These are phyloP conservation scores for Atlantisia rogersi DNA, from an alignment of 2,113 vertebrate species.

Conservation along the genomic window DNA sequence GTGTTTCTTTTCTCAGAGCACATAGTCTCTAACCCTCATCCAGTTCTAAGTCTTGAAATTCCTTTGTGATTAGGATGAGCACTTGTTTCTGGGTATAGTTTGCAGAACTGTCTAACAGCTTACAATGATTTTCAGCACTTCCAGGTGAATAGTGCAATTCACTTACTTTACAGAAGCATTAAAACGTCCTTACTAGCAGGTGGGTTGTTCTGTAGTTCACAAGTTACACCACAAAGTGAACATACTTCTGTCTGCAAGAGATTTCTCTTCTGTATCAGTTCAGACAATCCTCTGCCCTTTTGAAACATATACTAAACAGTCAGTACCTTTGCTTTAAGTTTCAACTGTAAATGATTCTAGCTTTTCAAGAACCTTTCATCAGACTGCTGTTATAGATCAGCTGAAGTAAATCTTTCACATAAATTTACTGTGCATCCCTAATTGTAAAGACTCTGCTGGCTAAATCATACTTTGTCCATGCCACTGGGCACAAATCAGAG, in stretches of 20 bases:
- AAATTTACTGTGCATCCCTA: background rate
- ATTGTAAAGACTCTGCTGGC: background rate
- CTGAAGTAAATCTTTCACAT: background rate
- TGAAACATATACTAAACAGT: background rate
- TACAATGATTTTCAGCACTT: background rate
- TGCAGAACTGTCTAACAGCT: background rate
- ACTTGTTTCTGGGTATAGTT: background rate
- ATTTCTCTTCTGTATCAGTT: background rate
- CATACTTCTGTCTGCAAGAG: background rate
- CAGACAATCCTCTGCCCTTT: background rate
- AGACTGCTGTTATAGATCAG: background rate
- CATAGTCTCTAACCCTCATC: background rate
- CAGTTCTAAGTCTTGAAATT: background rate
- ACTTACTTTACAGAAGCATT: background rate
- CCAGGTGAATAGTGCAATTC: background rate
- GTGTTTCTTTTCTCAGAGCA: background rate
- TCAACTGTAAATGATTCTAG: background rate
- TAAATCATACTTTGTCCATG: background rate
- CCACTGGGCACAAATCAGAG: background rate
- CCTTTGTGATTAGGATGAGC: background rate
- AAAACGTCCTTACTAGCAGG: background rate
- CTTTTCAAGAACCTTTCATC: background rate
- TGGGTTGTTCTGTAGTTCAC: background rate
- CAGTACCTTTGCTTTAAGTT: background rate
- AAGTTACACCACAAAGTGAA: background rate